These are phyloP conservation scores for Agapostemon virescens DNA, from an alignment of 2,888 invertebrate genomes.

Conservation along the genomic window DNA sequence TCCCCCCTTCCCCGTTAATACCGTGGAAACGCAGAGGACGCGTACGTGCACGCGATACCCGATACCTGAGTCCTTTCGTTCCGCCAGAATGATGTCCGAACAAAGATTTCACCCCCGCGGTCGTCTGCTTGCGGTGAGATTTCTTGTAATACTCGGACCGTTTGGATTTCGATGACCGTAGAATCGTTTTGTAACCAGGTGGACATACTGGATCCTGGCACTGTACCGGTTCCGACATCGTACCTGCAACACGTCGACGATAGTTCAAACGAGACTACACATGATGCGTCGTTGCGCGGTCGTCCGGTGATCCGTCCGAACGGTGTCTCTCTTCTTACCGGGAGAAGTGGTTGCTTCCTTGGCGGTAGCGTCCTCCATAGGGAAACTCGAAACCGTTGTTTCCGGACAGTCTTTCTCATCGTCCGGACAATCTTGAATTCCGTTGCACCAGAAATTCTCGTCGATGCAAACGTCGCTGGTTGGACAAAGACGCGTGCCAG, in stretches of 20 bases:
- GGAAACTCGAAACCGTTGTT: conserved; percentile 58
- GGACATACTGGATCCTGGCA: conserved; percentile 80
- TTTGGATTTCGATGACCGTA: conserved; percentile 67
- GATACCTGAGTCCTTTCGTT: conserved; percentile 72
- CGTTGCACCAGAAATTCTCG: conserved; percentile 89
- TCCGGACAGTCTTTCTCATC: conserved; percentile 87
- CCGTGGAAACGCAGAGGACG: neutral
- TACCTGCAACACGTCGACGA: conserved; percentile 48
- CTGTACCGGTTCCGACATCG: conserved; percentile 10
- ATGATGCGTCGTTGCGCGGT: too few species aligned
- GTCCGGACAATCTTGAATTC: conserved; percentile 90
- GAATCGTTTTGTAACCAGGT: conserved; percentile 81
- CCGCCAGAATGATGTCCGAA: neutral
- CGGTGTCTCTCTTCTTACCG: neutral
- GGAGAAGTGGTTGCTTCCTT: neutral
- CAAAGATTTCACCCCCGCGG: conserved; percentile 36
- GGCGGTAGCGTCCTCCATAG: conserved; percentile 6
- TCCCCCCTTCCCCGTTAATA: neutral
- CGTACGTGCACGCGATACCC: conserved; percentile 44
- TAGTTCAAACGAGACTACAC: too few species aligned
- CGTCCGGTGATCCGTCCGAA: neutral
- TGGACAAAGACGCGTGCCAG: conserved; percentile 86
- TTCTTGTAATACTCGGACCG: conserved; percentile 12
- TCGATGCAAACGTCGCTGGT: conserved; percentile 88
- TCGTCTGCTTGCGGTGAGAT: neutral